These are phyloP conservation scores for Drosophila bunnanda DNA, from an alignment of 2,888 invertebrate genomes.

Conservation along the genomic window DNA sequence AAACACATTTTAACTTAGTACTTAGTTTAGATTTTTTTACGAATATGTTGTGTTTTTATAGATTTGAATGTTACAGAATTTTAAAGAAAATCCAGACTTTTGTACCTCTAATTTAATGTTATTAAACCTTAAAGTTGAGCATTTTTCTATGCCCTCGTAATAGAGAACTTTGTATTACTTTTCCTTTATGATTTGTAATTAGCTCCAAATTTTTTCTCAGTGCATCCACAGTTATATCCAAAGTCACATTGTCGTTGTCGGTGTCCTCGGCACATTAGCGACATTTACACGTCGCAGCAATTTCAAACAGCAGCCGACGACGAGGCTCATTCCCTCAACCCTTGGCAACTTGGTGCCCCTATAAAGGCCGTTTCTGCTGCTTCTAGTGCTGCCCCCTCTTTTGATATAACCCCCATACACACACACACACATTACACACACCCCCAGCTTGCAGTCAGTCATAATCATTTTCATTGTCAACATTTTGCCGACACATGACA, in stretches of 20 bases:
- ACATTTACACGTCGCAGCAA: conserved; percentile 79
- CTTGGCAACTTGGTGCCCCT: not conserved
- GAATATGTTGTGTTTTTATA: too few species aligned
- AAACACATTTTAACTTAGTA: too few species aligned
- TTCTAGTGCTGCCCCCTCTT: conserved; percentile 13
- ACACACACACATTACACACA: conserved; percentile 1
- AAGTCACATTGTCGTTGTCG: conserved; percentile 37
- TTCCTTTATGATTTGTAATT: not conserved
- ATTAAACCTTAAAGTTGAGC: too few species aligned
- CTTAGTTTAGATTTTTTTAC: too few species aligned
- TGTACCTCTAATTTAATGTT: too few species aligned
- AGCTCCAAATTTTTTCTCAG: not conserved
- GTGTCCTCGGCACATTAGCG: conserved; percentile 68
- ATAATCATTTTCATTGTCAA: conserved; percentile 79
- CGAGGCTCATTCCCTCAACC: conserved; percentile 48
- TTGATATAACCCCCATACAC: conserved; percentile 6
- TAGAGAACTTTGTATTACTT: too few species aligned
- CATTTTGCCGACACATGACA: conserved; percentile 76
- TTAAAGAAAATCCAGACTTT: too few species aligned
- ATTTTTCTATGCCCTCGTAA: not conserved
- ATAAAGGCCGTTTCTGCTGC: not conserved
- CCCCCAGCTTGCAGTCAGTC: conserved; percentile 63
- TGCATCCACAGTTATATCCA: conserved; percentile 15
- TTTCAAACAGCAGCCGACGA: conserved; percentile 77
- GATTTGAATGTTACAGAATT: too few species aligned